These are phyloP conservation scores for Musca vetustissima DNA, from an alignment of 1,140 invertebrate species.

Conservation along the genomic window DNA sequence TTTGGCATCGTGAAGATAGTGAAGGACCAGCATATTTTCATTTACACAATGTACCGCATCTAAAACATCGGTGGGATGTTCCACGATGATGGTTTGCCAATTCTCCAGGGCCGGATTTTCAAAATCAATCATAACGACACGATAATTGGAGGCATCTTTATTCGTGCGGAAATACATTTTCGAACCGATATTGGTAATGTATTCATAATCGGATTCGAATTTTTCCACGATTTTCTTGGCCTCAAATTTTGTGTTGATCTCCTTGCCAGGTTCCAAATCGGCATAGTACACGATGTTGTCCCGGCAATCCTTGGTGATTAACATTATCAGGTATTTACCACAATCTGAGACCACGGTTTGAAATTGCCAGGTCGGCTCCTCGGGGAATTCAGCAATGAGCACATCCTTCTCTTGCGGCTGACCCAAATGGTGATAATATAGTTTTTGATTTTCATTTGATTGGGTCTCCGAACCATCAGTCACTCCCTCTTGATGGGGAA, in stretches of 20 bases:
- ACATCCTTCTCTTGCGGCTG: slow-evolving; percentile 88
- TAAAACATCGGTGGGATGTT: slow-evolving; percentile 85
- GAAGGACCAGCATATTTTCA: slow-evolving; percentile 83
- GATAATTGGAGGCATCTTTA: slow-evolving; percentile 91
- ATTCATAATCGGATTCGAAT: slow-evolving; percentile 95
- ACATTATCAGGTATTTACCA: slow-evolving; percentile 84
- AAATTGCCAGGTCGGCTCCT: slow-evolving; percentile 91
- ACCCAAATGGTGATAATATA: slow-evolving; percentile 89
- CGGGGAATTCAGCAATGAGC: slow-evolving; percentile 85
- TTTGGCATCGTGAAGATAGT: slow-evolving; percentile 96
- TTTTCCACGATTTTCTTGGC: slow-evolving; percentile 80
- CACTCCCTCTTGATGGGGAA: slow-evolving; percentile 75
- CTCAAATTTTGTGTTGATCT: slow-evolving; percentile 65
- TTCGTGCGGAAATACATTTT: slow-evolving; percentile 90
- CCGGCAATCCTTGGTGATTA: slow-evolving; percentile 78
- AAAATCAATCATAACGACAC: slow-evolving; percentile 86
- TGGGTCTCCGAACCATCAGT: slow-evolving; percentile 91
- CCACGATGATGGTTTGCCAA: slow-evolving; percentile 84
- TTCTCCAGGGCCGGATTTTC: slow-evolving; percentile 72
- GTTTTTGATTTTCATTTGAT: slow-evolving; percentile 85
- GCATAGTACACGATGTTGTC: slow-evolving; percentile 87
- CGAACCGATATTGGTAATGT: slow-evolving; percentile 85
- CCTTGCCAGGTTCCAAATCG: slow-evolving; percentile 65
- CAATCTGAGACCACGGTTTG: slow-evolving; percentile 85
- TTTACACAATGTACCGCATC: slow-evolving; percentile 85